A percentile compares a stretch with the other conserved stretches of the same genome.
Evolutionary conservation across 2,888 invertebrate genomes (phyloP).

Genomic region (Caenorhabditis sulstoni): DNA sequence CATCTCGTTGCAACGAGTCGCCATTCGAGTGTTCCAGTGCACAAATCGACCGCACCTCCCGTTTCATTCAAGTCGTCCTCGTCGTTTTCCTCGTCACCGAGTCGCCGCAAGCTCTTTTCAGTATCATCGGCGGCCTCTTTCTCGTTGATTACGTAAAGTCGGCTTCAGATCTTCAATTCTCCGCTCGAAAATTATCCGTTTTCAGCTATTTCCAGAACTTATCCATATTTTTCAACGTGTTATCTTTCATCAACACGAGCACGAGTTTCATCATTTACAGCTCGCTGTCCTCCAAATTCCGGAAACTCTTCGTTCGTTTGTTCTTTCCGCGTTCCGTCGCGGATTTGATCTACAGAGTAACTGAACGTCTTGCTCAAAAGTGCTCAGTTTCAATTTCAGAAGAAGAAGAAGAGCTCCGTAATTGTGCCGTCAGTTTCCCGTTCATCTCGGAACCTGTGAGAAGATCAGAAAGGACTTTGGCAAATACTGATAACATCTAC

Average conservation of each 20-base stretch:
- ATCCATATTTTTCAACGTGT: conserved; percentile 23
- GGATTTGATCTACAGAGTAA: conserved; percentile 7
- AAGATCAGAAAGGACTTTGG: no score
- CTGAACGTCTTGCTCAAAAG: neutral
- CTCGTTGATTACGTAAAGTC: conserved; percentile 25
- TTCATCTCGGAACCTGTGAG: conserved; percentile 8
- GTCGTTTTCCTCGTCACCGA: conserved; percentile 21
- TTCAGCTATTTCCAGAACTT: conserved; percentile 9
- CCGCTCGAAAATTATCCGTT: no score
- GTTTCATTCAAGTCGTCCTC: conserved; percentile 10
- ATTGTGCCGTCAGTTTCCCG: conserved; percentile 9
- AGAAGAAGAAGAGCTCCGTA: neutral
- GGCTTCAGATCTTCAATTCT: neutral
- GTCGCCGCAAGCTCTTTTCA: conserved; percentile 3
- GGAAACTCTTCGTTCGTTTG: conserved; percentile 17
- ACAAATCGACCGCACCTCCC: conserved; percentile 9
- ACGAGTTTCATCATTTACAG: conserved; percentile 46
- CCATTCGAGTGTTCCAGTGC: conserved; percentile 19
- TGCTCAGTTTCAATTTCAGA: conserved; percentile 2
- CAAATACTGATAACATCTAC: no score
- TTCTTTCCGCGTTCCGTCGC: conserved; percentile 15
- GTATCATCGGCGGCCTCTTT: conserved; percentile 11
- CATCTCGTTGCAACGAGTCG: no score
- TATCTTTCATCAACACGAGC: conserved; percentile 27
- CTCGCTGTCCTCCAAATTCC: conserved; percentile 22